Evolutionary conservation across 2,797 vertebrate genomes (phyloP).

Genomic region (Anas flavirostris): DNA sequence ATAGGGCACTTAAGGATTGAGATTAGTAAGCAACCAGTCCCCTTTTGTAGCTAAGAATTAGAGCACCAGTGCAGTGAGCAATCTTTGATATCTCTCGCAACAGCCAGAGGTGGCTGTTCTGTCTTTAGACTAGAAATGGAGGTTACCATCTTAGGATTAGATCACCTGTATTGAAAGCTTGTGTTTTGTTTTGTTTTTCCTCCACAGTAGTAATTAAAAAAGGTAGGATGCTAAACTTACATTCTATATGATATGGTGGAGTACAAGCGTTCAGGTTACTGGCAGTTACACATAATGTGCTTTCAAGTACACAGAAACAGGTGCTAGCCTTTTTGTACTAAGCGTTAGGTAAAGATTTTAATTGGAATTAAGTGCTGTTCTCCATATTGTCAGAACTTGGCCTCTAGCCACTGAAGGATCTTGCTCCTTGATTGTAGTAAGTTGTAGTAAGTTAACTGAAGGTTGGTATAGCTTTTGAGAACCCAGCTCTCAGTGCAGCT

Average conservation of each 20-base stretch:
- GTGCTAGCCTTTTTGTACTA: not conserved
- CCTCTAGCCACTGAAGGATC: not conserved
- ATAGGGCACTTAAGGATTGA: not conserved
- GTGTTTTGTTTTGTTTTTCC: not conserved
- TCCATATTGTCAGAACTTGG: not conserved
- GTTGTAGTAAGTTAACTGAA: not conserved
- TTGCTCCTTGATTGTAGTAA: not conserved
- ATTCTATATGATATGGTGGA: not conserved
- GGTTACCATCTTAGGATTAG: constrained; percentile 9
- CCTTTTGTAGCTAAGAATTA: not conserved
- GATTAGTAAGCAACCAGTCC: not conserved
- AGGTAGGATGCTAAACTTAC: not conserved
- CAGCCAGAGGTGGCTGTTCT: not conserved
- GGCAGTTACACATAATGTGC: not conserved
- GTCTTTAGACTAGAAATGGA: constrained; percentile 11
- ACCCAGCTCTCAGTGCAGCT: not conserved
- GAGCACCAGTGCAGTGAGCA: not conserved
- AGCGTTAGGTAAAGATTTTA: not conserved
- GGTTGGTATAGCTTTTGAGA: not conserved
- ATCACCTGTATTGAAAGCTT: not conserved
- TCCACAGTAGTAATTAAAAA: not conserved
- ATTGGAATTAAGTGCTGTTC: not conserved
- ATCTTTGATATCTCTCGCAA: not conserved
- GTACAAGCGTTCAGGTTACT: not conserved
- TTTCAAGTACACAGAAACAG: not conserved